These are phyloP conservation scores for Elysia crispata DNA, from an alignment of 2,888 invertebrate genomes.

Conservation along the genomic window DNA sequence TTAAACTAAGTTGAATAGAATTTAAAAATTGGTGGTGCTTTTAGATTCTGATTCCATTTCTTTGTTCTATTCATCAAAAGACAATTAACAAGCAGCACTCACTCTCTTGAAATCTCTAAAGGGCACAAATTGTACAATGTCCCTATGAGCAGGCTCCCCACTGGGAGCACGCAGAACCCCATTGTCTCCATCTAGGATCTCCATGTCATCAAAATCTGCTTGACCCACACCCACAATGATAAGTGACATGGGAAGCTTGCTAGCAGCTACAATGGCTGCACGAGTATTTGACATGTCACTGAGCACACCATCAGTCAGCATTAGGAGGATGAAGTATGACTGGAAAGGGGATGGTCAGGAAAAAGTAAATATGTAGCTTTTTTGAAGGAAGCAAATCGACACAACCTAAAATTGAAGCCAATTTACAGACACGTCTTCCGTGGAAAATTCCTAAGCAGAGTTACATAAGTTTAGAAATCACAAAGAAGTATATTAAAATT, in stretches of 20 bases:
- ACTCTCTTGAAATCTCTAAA: conserved; percentile 74
- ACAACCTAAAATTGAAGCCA: no score
- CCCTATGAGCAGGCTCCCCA: conserved; percentile 69
- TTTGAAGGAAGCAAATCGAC: no score
- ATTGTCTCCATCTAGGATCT: conserved; percentile 75
- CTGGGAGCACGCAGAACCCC: conserved; percentile 69
- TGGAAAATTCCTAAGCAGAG: no score
- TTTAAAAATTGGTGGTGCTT: no score
- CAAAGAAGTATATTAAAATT: no score
- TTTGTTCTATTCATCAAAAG: no score
- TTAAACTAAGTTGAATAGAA: no score
- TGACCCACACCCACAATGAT: conserved; percentile 76
- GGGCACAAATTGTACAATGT: conserved; percentile 77
- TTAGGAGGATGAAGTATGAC: conserved; percentile 75
- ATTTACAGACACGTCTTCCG: no score
- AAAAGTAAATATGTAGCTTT: neutral
- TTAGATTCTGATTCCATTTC: no score
- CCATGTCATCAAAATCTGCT: conserved; percentile 75
- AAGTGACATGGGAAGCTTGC: conserved; percentile 75
- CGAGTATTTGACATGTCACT: conserved; percentile 74
- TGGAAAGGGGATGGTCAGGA: conserved; percentile 49
- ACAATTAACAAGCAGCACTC: conserved; percentile 14
- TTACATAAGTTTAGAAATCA: no score
- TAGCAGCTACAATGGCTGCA: conserved; percentile 73
- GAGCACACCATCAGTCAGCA: conserved; percentile 76